A percentile compares a stretch with the other conserved stretches of the same genome.
Evolutionary conservation across 2,113 vertebrate species (phyloP).

Genomic region (Muscicapa adusta): DNA sequence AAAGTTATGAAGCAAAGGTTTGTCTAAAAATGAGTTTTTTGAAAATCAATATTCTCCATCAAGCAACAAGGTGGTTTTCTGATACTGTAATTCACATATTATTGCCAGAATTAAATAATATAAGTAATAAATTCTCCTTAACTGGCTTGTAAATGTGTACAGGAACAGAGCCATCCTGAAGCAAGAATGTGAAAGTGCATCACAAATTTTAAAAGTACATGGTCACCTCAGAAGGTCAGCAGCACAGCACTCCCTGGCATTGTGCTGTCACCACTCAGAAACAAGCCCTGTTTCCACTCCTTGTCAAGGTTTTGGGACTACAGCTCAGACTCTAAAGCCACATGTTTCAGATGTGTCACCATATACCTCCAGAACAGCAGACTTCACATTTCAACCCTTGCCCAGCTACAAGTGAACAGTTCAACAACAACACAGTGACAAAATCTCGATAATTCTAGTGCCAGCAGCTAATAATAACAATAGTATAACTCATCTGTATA

Average conservation of each 20-base stretch:
- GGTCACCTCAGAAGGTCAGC: background rate
- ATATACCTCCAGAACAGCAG: background rate
- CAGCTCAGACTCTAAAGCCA: background rate
- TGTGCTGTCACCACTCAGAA: background rate
- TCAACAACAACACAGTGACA: background rate
- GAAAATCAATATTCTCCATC: background rate
- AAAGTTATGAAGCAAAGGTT: slow-evolving; percentile 21
- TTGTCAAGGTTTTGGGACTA: background rate
- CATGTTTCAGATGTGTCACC: background rate
- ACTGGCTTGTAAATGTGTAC: background rate
- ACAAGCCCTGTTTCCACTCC: background rate
- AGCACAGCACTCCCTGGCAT: background rate
- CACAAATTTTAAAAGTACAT: background rate
- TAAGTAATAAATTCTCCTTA: background rate
- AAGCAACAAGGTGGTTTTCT: background rate
- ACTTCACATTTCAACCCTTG: background rate
- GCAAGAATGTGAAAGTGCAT: background rate
- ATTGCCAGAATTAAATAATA: background rate
- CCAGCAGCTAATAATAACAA: background rate
- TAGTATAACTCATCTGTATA: background rate
- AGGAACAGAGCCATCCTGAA: background rate
- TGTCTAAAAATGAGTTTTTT: background rate
- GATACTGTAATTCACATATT: background rate
- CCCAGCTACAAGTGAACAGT: background rate
- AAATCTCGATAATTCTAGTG: background rate